Percentiles rank a stretch among this genome's conserved stretches.
Evolutionary conservation across 2,113 vertebrate species (phyloP).

Genomic region (Mormoops blainvillei): DNA sequence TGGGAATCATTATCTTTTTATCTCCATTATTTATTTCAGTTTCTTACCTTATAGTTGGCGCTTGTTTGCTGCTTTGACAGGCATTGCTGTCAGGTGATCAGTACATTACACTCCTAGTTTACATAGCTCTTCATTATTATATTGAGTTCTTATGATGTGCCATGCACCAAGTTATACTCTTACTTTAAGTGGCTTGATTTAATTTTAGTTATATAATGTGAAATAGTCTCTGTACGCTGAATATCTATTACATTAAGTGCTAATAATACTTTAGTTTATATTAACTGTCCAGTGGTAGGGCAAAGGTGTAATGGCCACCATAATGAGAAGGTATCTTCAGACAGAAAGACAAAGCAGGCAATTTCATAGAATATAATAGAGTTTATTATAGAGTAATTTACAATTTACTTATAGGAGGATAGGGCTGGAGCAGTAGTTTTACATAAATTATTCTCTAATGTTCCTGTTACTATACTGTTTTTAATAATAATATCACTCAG

Average conservation of each 20-base stretch:
- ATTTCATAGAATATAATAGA: background rate
- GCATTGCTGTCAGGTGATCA: background rate
- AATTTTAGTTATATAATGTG: background rate
- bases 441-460: background rate
- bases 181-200: background rate
- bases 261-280: background rate
- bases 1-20: background rate
- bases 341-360: background rate
- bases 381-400: background rate
- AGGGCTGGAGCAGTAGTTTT: background rate
- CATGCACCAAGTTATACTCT: background rate
- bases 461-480: background rate
- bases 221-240: background rate
- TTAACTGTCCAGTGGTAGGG: background rate
- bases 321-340: background rate
- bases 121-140: constrained; percentile 4
- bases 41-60: background rate
- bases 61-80: constrained; percentile 6
- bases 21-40: background rate
- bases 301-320: background rate
- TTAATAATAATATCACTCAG: background rate
- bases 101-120: background rate
- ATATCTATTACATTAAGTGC: background rate
- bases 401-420: background rate
- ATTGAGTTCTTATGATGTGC: background rate